These are phyloP conservation scores for Cossypha caffra DNA, from an alignment of 2,797 vertebrate genomes.

Conservation along the genomic window DNA sequence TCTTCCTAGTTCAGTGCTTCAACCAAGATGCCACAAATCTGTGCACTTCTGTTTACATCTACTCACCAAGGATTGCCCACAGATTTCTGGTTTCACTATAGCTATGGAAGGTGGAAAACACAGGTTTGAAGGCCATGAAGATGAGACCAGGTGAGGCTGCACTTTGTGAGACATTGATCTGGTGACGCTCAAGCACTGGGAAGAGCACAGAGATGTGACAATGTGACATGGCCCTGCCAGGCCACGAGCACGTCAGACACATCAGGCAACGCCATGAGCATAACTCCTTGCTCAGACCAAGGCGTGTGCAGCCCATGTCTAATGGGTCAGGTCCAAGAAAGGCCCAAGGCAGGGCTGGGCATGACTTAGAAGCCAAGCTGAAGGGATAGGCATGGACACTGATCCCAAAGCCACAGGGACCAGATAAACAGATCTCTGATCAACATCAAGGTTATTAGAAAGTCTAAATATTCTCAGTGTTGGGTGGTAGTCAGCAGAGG, in stretches of 20 bases:
- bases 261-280: neutral
- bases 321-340: accelerated
- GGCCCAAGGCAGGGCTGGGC: neutral
- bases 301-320: too few relatives aligned
- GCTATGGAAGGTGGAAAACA: too few relatives aligned
- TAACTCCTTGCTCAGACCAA: neutral
- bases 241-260: neutral
- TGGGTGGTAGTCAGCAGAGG: neutral
- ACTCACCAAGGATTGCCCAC: too few relatives aligned
- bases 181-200: too few relatives aligned
- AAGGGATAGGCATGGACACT: neutral
- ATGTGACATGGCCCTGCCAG: neutral
- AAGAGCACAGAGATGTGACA: too few relatives aligned
- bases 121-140: too few relatives aligned
- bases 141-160: too few relatives aligned
- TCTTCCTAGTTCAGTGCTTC: too few relatives aligned
- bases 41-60: too few relatives aligned
- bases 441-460: neutral
- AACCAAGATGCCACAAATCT: too few relatives aligned
- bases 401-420: neutral
- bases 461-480: neutral
- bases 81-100: too few relatives aligned
- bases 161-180: too few relatives aligned
- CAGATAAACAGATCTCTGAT: neutral
- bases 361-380: neutral